A percentile compares a stretch with the other conserved stretches of the same genome.
phyloP scores from a whole-genome alignment of 2,888 invertebrate species.

The Acleris holmiana region DNA sequence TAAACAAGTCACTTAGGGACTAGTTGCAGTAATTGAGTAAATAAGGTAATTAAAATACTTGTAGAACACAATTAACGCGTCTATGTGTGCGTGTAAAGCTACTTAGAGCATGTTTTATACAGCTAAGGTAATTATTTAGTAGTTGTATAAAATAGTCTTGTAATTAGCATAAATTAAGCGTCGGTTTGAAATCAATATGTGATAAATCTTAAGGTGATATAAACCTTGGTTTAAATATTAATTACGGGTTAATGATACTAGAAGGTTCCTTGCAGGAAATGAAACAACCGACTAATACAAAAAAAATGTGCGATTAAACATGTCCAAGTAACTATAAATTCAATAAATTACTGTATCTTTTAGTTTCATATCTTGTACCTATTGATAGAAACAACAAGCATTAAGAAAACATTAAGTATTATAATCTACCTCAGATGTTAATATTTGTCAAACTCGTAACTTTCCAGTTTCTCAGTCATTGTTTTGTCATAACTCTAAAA shows the following conservation, averaged over 20 bases:
- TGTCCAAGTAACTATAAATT: no score
- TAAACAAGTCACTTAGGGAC: slow-evolving; percentile 14
- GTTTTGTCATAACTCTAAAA: no score
- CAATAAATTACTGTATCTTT: no score
- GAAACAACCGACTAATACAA: neutral
- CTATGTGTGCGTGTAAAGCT: slow-evolving; percentile 11
- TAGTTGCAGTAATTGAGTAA: slow-evolving; percentile 31
- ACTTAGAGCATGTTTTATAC: slow-evolving; percentile 12
- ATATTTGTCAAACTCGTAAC: no score
- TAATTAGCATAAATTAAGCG: slow-evolving; percentile 31
- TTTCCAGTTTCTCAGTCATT: no score
- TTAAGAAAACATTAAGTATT: no score
- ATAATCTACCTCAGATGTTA: no score
- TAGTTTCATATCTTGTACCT: no score
- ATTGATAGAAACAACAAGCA: no score
- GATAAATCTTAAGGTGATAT: slow-evolving; percentile 26
- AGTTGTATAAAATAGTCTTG: slow-evolving; percentile 19
- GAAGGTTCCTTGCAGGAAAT: slow-evolving; percentile 12
- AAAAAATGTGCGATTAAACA: no score
- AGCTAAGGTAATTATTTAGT: neutral
- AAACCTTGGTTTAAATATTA: slow-evolving; percentile 26
- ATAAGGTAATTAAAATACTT: slow-evolving; percentile 75
- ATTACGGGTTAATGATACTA: slow-evolving; percentile 14
- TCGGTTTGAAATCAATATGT: slow-evolving; percentile 32
- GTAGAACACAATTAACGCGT: slow-evolving; percentile 59